phyloP scores from a whole-genome alignment of 2,888 invertebrate genomes.

The Acleris emargana region DNA sequence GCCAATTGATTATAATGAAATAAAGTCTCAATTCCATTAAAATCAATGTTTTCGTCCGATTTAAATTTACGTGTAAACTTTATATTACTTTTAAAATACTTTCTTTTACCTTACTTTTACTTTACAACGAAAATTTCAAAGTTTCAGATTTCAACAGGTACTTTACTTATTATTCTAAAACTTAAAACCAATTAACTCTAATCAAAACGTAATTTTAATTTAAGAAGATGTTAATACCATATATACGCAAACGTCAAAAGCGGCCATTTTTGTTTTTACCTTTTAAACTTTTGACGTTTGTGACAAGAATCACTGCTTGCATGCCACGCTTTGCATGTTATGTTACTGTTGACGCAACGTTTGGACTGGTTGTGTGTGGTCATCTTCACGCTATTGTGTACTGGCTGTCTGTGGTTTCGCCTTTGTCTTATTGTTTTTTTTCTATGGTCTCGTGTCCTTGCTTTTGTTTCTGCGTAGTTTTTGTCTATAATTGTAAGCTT shows the following conservation, averaged over 20 bases:
- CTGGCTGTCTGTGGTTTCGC: conserved; percentile 65
- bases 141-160: conserved; percentile 76
- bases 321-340: conserved; percentile 72
- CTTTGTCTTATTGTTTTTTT: conserved; percentile 51
- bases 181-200: conserved; percentile 75
- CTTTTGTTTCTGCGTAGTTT: conserved; percentile 67
- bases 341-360: conserved; percentile 60
- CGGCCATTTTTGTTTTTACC: conserved; percentile 33
- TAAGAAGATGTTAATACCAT: conserved; percentile 67
- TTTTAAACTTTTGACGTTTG: conserved; percentile 55
- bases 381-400: conserved; percentile 64
- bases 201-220: conserved; percentile 64
- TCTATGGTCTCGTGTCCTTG: conserved; percentile 55
- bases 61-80: conserved; percentile 58
- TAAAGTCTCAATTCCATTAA: conserved; percentile 39
- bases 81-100: conserved; percentile 42
- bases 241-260: conserved; percentile 53
- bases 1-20: conserved; percentile 36
- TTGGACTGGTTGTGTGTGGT: conserved; percentile 73
- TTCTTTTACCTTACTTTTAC: conserved; percentile 52
- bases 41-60: conserved; percentile 35
- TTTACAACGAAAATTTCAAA: conserved; percentile 68
- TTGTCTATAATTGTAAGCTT: conserved; percentile 55
- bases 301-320: conserved; percentile 57
- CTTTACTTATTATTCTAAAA: conserved; percentile 64